A percentile compares a stretch with the other conserved stretches of the same genome.
Conservation (phyloP, 2,888 invertebrate species). For the Luperina nickerlii region DNA sequence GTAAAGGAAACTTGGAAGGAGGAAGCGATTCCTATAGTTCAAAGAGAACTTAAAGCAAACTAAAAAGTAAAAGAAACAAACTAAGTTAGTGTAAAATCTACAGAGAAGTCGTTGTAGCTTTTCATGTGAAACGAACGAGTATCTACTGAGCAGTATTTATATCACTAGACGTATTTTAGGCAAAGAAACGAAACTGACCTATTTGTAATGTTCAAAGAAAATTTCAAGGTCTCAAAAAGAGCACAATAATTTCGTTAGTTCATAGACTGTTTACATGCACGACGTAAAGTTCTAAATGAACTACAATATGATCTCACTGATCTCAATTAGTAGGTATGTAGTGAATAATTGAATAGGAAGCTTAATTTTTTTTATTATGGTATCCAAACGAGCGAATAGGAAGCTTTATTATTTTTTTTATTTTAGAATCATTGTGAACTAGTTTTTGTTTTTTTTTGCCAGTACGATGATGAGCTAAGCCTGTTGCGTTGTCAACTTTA, state of each 20-base stretch:
- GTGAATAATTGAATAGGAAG: background rate
- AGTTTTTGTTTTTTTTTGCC: background rate
- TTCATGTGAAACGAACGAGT: constrained; percentile 61
- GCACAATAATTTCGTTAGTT: background rate
- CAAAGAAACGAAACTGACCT: background rate
- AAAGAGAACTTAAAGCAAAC: constrained; percentile 59
- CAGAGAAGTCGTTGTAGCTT: constrained; percentile 63
- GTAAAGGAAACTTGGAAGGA: constrained; percentile 44
- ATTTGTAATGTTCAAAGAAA: background rate
- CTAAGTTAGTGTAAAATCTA: constrained; percentile 64
- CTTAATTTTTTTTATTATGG: background rate
- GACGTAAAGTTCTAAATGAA: background rate
- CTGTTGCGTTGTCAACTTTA: background rate
- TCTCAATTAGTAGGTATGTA: background rate
- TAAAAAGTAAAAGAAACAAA: constrained; percentile 59
- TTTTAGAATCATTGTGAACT: background rate
- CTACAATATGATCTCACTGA: background rate
- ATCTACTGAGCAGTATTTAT: constrained; percentile 53
- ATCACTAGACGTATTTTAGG: constrained; percentile 3
- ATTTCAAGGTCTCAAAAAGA: background rate
- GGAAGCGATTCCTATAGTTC: constrained; percentile 52
- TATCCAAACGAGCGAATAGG: background rate
- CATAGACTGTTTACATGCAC: background rate
- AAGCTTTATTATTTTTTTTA: background rate
- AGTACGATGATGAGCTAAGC: background rate